Percentiles rank a stretch among this genome's conserved stretches.
Evolutionary conservation across 2,888 invertebrate species (phyloP).

Genomic region (Agrochola circellaris): DNA sequence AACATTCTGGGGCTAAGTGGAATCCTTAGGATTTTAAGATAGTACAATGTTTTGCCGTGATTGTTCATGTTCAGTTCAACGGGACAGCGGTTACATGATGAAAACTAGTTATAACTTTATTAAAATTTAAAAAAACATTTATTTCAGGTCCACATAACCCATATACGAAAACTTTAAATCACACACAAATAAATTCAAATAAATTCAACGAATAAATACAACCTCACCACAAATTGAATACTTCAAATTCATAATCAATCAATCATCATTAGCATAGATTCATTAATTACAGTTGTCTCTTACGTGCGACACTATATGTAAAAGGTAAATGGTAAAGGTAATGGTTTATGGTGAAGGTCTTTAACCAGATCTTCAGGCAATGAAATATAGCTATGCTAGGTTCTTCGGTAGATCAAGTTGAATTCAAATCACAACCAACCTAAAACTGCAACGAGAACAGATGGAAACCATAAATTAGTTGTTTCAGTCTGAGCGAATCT

Average conservation of each 20-base stretch:
- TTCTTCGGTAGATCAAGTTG: background rate
- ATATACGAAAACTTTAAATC: too few relatives aligned
- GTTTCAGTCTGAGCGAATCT: slow-evolving; percentile 7
- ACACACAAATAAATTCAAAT: too few relatives aligned
- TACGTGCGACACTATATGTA: too few relatives aligned
- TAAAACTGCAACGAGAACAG: slow-evolving; percentile 1
- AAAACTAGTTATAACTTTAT: background rate
- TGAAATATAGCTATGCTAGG: background rate
- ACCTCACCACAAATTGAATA: too few relatives aligned
- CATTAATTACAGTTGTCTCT: too few relatives aligned
- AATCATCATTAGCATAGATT: too few relatives aligned
- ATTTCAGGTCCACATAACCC: too few relatives aligned
- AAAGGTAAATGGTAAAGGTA: too few relatives aligned
- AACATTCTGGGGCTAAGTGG: background rate
- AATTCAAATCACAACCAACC: slow-evolving; percentile 13
- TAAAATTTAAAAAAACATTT: too few relatives aligned
- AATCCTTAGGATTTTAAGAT: background rate
- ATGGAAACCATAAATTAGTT: slow-evolving; percentile 1
- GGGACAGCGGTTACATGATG: background rate
- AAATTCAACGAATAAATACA: too few relatives aligned
- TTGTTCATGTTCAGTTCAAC: background rate
- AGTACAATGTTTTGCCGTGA: background rate
- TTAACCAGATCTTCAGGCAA: background rate
- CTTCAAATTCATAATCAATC: too few relatives aligned
- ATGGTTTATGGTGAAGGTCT: background rate